phyloP scores from a whole-genome alignment of 2,888 invertebrate species.

The Metellina segmentata region DNA sequence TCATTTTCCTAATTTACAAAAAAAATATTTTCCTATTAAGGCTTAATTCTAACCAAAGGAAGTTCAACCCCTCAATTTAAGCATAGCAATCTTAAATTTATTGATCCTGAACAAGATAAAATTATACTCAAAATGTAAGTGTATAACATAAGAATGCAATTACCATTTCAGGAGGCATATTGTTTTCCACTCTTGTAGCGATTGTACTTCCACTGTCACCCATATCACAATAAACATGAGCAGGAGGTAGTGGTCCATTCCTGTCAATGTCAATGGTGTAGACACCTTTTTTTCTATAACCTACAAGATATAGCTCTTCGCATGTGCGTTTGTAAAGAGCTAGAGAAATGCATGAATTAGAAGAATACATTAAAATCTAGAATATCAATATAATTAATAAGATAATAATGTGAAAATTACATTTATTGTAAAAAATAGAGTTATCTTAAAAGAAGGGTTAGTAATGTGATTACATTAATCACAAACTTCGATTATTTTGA shows the following conservation, averaged over 20 bases:
- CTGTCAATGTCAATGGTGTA: conserved; percentile 97
- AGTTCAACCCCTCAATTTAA: no score
- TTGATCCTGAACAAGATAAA: no score
- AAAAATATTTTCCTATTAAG: no score
- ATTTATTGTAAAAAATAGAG: no score
- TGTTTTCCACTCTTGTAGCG: conserved; percentile 93
- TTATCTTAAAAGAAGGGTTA: no score
- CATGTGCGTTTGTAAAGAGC: conserved; percentile 95
- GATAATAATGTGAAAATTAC: no score
- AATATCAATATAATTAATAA: not conserved
- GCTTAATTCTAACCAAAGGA: no score
- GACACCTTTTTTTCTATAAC: conserved; percentile 93
- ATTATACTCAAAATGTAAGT: no score
- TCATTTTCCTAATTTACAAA: no score
- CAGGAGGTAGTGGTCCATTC: conserved; percentile 94
- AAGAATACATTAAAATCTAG: conserved; percentile 7
- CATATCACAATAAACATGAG: conserved; percentile 95
- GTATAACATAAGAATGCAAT: not conserved
- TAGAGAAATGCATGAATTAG: conserved; percentile 78
- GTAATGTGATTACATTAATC: no score
- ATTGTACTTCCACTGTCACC: conserved; percentile 93
- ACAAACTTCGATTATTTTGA: no score
- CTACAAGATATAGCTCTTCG: conserved; percentile 93
- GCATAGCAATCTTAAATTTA: no score
- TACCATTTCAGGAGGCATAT: conserved; percentile 92